Percentiles rank a stretch among this genome's conserved stretches.
Evolutionary conservation across 2,113 vertebrate genomes (phyloP).

Genomic region (Plecturocebus donacophilus): DNA sequence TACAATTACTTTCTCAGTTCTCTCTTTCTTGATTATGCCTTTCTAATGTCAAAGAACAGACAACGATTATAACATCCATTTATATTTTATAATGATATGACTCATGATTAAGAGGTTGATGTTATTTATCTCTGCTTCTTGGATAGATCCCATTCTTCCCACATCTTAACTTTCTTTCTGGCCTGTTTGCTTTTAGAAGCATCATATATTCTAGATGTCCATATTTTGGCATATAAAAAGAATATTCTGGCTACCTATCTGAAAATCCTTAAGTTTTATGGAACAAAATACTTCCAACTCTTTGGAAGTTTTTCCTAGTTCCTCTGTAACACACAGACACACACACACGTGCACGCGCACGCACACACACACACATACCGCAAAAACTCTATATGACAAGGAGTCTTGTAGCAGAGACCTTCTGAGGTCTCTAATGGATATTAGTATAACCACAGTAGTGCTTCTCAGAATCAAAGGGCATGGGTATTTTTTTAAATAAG

Average conservation of each 20-base stretch:
- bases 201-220: not conserved
- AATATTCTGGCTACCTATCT: not conserved
- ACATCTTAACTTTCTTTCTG: not conserved
- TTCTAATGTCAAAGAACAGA: not conserved
- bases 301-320: not conserved
- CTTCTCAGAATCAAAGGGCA: not conserved
- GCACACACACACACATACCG: not conserved
- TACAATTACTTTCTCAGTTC: not conserved
- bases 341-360: not conserved
- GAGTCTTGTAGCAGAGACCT: not conserved
- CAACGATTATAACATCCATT: not conserved
- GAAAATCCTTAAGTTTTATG: not conserved
- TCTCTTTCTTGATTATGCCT: not conserved
- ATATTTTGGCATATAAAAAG: not conserved
- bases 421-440: not conserved
- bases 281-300: not conserved
- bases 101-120: not conserved
- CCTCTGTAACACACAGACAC: not conserved
- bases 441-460: not conserved
- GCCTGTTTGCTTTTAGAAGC: not conserved
- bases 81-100: not conserved
- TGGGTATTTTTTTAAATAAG: not conserved
- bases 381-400: not conserved
- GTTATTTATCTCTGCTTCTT: not conserved
- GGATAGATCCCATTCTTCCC: not conserved